Evolutionary conservation across 2,113 vertebrate genomes (phyloP).

Genomic region (Micromys minutus): DNA sequence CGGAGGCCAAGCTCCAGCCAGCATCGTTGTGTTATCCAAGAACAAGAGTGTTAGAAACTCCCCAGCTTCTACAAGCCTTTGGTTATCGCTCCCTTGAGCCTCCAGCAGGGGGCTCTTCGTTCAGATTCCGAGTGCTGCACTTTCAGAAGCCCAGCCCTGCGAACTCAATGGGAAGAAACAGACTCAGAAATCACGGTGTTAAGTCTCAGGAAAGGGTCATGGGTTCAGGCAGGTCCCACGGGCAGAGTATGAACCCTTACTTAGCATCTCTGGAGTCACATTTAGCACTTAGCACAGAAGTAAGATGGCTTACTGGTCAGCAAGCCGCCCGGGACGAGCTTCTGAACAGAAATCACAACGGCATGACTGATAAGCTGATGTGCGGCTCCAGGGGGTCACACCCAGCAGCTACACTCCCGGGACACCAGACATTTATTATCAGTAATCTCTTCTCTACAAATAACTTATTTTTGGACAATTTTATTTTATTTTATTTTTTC

Average conservation of each 20-base stretch:
- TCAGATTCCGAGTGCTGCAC: fast-evolving
- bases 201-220: background rate
- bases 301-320: background rate
- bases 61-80: fast-evolving
- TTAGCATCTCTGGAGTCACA: background rate
- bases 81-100: background rate
- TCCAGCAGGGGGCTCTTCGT: background rate
- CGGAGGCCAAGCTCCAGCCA: background rate
- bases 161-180: background rate
- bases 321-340: background rate
- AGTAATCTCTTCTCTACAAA: background rate
- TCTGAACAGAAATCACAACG: background rate
- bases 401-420: background rate
- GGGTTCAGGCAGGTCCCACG: background rate
- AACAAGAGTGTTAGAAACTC: background rate
- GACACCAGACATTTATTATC: background rate
- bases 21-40: fast-evolving
- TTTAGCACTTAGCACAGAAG: background rate
- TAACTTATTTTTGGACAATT: background rate
- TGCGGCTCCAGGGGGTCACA: background rate
- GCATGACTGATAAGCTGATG: background rate
- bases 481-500: too few species aligned
- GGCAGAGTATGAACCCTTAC: background rate
- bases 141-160: background rate
- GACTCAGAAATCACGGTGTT: background rate